Conservation (phyloP, 2,888 invertebrate genomes). For the Cataglyphis altisquamis region DNA sequence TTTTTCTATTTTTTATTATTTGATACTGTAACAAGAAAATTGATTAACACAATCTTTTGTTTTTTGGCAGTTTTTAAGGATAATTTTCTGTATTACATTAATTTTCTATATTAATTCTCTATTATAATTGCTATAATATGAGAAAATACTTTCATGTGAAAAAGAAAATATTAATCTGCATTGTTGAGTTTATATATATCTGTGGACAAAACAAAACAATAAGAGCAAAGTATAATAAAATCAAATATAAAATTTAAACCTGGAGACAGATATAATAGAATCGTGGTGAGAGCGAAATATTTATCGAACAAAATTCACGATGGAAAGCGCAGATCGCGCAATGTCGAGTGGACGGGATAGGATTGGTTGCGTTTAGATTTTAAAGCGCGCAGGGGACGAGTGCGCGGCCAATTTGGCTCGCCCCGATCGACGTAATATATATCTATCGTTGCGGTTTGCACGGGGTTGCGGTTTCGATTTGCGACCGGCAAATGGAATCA, state of each 20-base stretch:
- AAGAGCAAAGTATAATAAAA: conserved; percentile 19
- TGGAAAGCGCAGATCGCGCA: conserved; percentile 45
- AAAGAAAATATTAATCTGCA: neutral
- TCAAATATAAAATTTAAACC: conserved; percentile 12
- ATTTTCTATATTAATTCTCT: neutral
- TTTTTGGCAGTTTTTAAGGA: neutral
- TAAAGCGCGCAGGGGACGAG: conserved; percentile 51
- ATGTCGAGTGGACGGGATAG: conserved; percentile 47
- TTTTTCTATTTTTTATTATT: neutral
- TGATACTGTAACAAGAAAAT: neutral
- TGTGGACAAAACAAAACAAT: neutral
- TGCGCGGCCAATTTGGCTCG: conserved; percentile 44
- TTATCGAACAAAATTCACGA: conserved; percentile 46
- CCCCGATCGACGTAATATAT: conserved; percentile 71
- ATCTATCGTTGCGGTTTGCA: conserved; percentile 72
- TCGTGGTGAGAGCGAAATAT: conserved; percentile 48
- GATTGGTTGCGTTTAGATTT: conserved; percentile 46
- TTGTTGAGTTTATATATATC: neutral
- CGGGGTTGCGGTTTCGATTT: conserved; percentile 78
- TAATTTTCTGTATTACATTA: neutral
- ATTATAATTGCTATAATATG: neutral
- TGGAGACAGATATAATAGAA: conserved; percentile 40
- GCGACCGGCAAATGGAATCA: conserved; percentile 79
- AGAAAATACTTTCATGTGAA: neutral
- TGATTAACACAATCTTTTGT: neutral